phyloP scores from a whole-genome alignment of 2,113 vertebrate species.

The Phainopepla nitens region DNA sequence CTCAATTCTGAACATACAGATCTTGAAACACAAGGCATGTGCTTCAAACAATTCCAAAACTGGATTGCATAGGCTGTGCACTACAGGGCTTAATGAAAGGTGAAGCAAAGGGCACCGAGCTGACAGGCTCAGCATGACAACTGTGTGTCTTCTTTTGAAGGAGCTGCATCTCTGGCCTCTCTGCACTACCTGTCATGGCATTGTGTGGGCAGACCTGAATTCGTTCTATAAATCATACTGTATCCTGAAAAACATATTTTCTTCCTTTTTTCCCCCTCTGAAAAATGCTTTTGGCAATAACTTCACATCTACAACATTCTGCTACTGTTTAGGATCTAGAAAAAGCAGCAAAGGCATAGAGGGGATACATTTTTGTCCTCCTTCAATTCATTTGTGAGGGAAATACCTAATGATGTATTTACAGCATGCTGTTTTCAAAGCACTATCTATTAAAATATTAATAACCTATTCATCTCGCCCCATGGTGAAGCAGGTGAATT shows the following conservation, averaged over 20 bases:
- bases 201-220: not conserved
- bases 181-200: not conserved
- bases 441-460: conserved; percentile 2
- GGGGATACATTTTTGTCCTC: not conserved
- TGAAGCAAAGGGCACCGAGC: not conserved
- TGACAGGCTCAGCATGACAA: not conserved
- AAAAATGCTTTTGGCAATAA: not conserved
- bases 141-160: not conserved
- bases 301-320: not conserved
- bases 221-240: not conserved
- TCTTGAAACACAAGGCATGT: not conserved
- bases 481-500: not conserved
- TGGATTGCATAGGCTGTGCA: not conserved
- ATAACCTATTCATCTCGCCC: not conserved
- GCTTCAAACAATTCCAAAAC: not conserved
- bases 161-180: not conserved
- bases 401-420: not conserved
- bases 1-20: not conserved
- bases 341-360: not conserved
- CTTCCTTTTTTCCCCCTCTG: not conserved
- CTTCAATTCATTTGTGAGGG: not conserved
- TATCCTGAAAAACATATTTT: not conserved
- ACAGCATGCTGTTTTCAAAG: conserved; percentile 3
- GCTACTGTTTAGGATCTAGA: not conserved
- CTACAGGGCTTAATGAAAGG: not conserved